These are phyloP conservation scores for Galerucella calmariensis DNA, from an alignment of 2,888 invertebrate genomes.

Conservation along the genomic window DNA sequence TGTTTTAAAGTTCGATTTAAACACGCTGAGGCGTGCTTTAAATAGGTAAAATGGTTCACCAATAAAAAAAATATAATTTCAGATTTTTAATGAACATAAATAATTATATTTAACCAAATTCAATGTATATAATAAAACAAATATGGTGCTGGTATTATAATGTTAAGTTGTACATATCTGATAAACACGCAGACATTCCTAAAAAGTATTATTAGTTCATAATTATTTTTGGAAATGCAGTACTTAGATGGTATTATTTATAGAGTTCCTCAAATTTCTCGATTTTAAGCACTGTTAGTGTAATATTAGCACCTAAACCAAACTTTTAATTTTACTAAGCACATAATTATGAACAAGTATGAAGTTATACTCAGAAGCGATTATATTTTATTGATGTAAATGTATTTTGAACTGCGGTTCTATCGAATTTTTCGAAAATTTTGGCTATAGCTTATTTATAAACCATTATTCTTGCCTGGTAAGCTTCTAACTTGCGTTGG, in stretches of 20 bases:
- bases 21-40: no score
- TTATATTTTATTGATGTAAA: not conserved
- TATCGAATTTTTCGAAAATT: no score
- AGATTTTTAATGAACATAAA: not conserved
- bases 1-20: no score
- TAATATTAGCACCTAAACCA: slow-evolving; percentile 30
- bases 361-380: not conserved
- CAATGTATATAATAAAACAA: slow-evolving; percentile 28
- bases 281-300: slow-evolving; percentile 28
- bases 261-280: slow-evolving; percentile 50
- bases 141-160: slow-evolving; percentile 62
- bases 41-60: no score
- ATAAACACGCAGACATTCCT: slow-evolving; percentile 63
- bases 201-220: slow-evolving; percentile 65
- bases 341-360: slow-evolving; percentile 46
- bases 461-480: no score
- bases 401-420: no score
- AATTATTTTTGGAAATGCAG: slow-evolving; percentile 47
- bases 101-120: slow-evolving; percentile 11
- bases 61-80: no score
- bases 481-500: no score
- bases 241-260: slow-evolving; percentile 32
- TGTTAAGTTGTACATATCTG: slow-evolving; percentile 62
- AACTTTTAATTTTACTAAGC: slow-evolving; percentile 42
- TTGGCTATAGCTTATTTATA: no score